Base-by-base conservation (phyloP, 1,140 invertebrate species). In the Drosophila seguyi region DNA sequence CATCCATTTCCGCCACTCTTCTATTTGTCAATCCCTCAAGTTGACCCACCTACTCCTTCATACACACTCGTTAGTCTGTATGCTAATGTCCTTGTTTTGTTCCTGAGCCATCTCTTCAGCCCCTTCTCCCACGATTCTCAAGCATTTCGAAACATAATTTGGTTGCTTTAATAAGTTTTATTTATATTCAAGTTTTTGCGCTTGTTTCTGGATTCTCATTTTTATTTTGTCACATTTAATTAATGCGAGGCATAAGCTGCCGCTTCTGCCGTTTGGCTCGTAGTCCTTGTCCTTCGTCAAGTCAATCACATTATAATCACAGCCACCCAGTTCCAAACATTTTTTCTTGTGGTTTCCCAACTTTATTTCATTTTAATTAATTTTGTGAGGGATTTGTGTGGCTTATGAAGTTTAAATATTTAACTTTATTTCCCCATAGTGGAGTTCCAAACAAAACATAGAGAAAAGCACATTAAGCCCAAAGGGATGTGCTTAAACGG, bases 341-440 rank as follows among this genome's bases (percentile, higher is more conserved):
- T 16, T 62, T 77, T 68, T 73, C 55, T 53, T 58, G 66, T 83
- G 69, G 42, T 66, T 45, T 41, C 22, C 34, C 29, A 72, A 59
- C 78, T 68, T 80, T 75, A 44, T 34, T 52, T 79, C 41, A 69
- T 87, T 86, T 87, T 87, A 88, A 87, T 88, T 87, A 83, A 87
- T 83, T 74, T 88, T 79, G 22, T 53, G 25, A 63, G 80, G 79
- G 79, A 81, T 85, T 85, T 78, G 55, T 59, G 68, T 56, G 77
- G 84, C 84, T 88, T 88, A 88, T 80, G 52, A 83, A 88, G 84
- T 87, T 88, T 80, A 88, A 88, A 87, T 87, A 77, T 83, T 86
- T 80, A 62, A 61, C 74, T 56, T 78, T 20, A 52, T 56, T 59
- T 59, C 34, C 31, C 6, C 22, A 5, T 29, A 0, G 58, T 44